A percentile compares a stretch with the other conserved stretches of the same genome.
phyloP scores from a whole-genome alignment of 2,797 vertebrate genomes.

The Taeniopygia guttata region DNA sequence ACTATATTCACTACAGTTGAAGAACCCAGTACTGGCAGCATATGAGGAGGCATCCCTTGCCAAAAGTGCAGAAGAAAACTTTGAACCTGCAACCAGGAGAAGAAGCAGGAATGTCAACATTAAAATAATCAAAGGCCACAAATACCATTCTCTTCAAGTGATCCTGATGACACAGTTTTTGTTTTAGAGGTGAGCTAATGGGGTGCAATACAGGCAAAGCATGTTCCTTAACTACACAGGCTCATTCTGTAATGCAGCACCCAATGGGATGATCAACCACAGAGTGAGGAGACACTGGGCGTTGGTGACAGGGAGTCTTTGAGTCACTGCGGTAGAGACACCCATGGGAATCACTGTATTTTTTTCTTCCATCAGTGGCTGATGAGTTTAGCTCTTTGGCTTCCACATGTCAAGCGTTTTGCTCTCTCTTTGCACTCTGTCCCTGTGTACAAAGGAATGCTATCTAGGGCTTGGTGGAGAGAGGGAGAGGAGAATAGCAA shows the following conservation, averaged over 20 bases:
- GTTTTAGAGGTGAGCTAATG: not conserved
- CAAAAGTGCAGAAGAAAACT: conserved; percentile 99
- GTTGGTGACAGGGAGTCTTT: not conserved
- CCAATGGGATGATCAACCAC: not conserved
- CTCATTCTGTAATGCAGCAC: rapidly evolving
- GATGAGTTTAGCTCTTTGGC: not conserved
- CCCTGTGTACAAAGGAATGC: not conserved
- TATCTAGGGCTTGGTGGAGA: not conserved
- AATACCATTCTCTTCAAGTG: not conserved
- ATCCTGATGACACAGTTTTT: not conserved
- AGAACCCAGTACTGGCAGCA: conserved; percentile 95
- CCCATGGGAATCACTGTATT: not conserved
- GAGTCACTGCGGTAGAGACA: not conserved
- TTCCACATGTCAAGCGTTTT: not conserved
- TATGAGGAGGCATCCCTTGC: conserved; percentile 99
- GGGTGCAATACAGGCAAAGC: not conserved
- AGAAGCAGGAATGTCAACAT: not conserved
- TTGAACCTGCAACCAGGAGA: conserved; percentile 84
- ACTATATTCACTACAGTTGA: conserved; percentile 97
- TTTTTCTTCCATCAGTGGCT: not conserved
- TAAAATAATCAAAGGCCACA: not conserved
- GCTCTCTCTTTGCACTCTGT: not conserved
- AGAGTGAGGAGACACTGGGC: not conserved
- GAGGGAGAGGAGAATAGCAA: not conserved
- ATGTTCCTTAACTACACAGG: not conserved